These are phyloP conservation scores for Emydoidea blandingii DNA, from an alignment of 2,797 vertebrate genomes.

Conservation along the genomic window DNA sequence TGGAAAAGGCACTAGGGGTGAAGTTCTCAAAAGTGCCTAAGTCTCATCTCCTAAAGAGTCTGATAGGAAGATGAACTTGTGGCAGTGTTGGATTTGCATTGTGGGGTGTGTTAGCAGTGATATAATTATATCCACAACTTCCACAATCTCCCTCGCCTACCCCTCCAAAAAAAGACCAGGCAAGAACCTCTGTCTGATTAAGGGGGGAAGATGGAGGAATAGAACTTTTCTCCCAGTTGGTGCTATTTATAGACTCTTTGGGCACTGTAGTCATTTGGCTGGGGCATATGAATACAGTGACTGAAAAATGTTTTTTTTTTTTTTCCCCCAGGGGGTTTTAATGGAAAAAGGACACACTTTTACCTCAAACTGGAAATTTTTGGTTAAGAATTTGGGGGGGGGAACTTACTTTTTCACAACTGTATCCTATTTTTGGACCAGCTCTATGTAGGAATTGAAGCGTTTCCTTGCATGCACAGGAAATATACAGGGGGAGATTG, in stretches of 20 bases:
- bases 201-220: background rate
- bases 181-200: background rate
- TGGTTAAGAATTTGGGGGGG: background rate
- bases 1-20: fast-evolving
- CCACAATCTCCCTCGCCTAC: background rate
- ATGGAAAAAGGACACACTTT: background rate
- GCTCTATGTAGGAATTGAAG: background rate
- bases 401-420: background rate
- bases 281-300: background rate
- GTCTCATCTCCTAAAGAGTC: background rate
- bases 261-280: background rate
- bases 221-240: background rate
- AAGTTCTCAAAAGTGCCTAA: background rate
- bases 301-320: background rate
- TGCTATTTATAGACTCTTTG: background rate
- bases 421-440: background rate
- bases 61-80: background rate
- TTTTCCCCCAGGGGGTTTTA: background rate
- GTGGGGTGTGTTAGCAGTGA: background rate
- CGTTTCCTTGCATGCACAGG: background rate
- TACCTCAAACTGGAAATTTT: background rate
- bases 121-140: background rate
- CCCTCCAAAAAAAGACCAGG: background rate
- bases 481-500: background rate
- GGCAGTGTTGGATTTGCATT: background rate